Percentiles rank a stretch among this genome's conserved stretches.
Conservation (phyloP, 64 coral and sea anemone species). For the Stichodactyla mertensii region DNA sequence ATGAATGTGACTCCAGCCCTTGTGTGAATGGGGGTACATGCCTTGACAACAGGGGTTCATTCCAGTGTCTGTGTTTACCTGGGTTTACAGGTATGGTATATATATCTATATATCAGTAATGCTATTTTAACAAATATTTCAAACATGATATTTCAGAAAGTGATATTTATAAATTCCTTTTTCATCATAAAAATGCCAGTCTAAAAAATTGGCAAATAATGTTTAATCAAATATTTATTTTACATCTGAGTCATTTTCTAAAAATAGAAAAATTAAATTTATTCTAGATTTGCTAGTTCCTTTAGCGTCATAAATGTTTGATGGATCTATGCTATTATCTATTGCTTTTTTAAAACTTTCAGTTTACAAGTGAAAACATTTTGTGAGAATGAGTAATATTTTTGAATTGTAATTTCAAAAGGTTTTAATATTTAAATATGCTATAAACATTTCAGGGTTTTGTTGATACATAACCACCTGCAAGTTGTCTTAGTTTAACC, state of each 20-base stretch:
- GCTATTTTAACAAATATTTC: not conserved
- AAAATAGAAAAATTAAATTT: not conserved
- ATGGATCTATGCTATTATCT: not conserved
- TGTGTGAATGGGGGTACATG: conserved; percentile 80
- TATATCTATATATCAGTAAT: not conserved
- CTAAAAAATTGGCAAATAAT: too few relatives aligned
- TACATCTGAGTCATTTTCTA: not conserved
- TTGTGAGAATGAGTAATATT: not conserved
- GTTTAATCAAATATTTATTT: not conserved
- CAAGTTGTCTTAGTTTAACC: not conserved
- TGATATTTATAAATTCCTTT: not conserved
- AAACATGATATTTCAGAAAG: not conserved
- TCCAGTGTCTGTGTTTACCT: conserved; percentile 55
- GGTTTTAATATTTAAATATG: not conserved
- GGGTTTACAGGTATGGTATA: conserved; percentile 79
- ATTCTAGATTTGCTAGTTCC: not conserved
- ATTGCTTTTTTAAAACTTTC: not conserved
- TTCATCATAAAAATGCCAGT: not conserved
- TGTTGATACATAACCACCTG: not conserved
- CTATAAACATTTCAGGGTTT: not conserved
- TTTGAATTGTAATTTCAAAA: not conserved
- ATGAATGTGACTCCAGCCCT: conserved; percentile 75
- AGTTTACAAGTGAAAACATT: not conserved
- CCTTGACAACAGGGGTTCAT: conserved; percentile 55
- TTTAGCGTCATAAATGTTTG: not conserved